A percentile compares a stretch with the other conserved stretches of the same genome.
These are phyloP conservation scores for Leptogaster cylindrica DNA, from an alignment of 2,888 invertebrate species.

Conservation along the genomic window DNA sequence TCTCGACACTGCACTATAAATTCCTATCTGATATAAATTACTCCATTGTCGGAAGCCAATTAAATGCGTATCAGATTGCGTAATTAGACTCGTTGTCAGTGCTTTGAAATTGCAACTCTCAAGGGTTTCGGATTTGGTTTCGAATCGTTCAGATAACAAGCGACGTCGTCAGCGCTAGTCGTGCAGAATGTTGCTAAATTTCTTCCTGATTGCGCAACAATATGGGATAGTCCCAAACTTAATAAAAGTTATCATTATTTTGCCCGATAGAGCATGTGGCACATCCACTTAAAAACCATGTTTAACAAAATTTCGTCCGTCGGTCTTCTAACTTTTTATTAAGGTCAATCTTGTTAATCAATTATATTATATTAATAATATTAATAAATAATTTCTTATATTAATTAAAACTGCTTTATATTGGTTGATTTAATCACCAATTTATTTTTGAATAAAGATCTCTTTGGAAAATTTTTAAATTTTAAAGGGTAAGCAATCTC, in stretches of 20 bases:
- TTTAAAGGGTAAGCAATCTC: background rate
- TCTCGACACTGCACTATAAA: constrained; percentile 4
- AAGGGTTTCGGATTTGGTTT: background rate
- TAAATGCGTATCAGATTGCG: constrained; percentile 30
- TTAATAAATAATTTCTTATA: too few species aligned
- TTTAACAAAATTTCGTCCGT: too few species aligned
- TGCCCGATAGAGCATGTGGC: too few species aligned
- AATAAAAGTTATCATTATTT: background rate
- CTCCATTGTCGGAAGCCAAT: constrained; percentile 33
- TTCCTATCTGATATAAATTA: constrained; percentile 27
- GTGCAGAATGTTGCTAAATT: background rate
- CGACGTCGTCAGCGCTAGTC: background rate
- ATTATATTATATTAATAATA: too few species aligned
- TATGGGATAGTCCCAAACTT: background rate
- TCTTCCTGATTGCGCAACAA: background rate
- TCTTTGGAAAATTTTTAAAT: constrained; percentile 18
- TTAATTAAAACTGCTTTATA: too few species aligned
- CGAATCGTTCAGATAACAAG: background rate
- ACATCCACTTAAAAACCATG: too few species aligned
- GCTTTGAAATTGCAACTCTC: constrained; percentile 4
- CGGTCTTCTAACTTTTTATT: too few species aligned
- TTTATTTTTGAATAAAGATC: constrained; percentile 4
- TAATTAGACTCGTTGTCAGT: constrained; percentile 13
- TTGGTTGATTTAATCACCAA: constrained; percentile 6
- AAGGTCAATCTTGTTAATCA: too few species aligned